Base-by-base conservation (phyloP, 2,888 invertebrate genomes). In the Andrena dorsata region DNA sequence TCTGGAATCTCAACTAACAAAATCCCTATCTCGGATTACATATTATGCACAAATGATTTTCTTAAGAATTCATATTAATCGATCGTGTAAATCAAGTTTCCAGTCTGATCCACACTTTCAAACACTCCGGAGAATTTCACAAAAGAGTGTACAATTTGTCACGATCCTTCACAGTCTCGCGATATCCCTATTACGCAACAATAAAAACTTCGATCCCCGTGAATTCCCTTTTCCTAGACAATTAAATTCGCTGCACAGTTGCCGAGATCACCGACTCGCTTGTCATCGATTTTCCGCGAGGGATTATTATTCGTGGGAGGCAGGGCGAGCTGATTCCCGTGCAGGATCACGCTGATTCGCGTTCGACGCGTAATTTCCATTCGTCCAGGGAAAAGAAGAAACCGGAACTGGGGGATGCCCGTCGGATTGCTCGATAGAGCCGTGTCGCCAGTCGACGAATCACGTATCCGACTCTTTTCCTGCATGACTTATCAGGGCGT, bases 301-400 rank as follows among this genome's bases (percentile, higher is more conserved):
- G 30, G 20, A 72, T 76, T 72, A 80, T 78, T 51, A 80, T 78
- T 78, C 78, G 53, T 26, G 53, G 41, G 51, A 51, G 58, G 51
- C 28, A 72, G 56, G 26, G 4, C 56, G 56, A 32, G 8, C 2
- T 13, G 5, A 23, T 3, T 47, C 16, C 10, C 10, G n/a, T 10
- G 8, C 4, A 2, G 65, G 73, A 73, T 72, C 26, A 20, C 30
- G 8, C 23, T 30, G 47, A 28, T 66, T 23, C 47, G 47, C 16
- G 47, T 61, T 51, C 71, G 49, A 32, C 51, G 20, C 20, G 41
- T 53, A 64, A 69, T 76, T 69, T 61, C 76, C 60, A 58, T 8
- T 13, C 35, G 3, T 47, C 4, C 16, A 10, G 0, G 7, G n/a
- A 61, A 61, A 32, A 61, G 32, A 28, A 30, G 6, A 4, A 4